These are phyloP conservation scores for Pantherophis alleghaniensis DNA, from an alignment of 2,797 vertebrate species.

Conservation along the genomic window DNA sequence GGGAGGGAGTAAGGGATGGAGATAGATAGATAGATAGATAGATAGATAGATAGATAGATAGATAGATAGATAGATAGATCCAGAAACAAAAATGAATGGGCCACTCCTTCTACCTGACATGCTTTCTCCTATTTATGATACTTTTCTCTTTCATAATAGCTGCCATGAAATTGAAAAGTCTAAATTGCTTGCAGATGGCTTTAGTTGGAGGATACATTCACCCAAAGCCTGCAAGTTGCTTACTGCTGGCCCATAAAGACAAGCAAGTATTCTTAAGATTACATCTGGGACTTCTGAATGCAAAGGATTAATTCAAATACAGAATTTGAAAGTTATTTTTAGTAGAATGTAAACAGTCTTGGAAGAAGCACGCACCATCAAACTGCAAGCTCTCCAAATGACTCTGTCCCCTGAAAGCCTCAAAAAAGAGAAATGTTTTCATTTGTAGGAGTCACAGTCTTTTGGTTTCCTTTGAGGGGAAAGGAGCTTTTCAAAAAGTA, in stretches of 20 bases:
- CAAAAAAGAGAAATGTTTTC: not conserved
- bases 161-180: not conserved
- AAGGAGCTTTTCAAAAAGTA: not conserved
- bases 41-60: too few relatives aligned
- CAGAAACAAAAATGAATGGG: not conserved
- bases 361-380: not conserved
- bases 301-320: not conserved
- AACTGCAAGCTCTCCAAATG: not conserved
- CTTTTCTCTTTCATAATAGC: not conserved
- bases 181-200: not conserved
- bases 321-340: not conserved
- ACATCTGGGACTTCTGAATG: not conserved
- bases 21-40: too few relatives aligned
- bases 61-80: not conserved
- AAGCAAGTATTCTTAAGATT: not conserved
- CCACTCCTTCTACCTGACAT: not conserved
- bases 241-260: not conserved
- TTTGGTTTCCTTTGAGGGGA: not conserved
- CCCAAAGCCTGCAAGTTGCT: not conserved
- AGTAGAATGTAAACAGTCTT: not conserved
- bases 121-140: not conserved
- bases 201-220: not conserved
- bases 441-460: not conserved
- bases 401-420: not conserved
- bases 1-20: too few relatives aligned